phyloP scores from a whole-genome alignment of 2,113 vertebrate species.

The Monarcha castaneiventris region DNA sequence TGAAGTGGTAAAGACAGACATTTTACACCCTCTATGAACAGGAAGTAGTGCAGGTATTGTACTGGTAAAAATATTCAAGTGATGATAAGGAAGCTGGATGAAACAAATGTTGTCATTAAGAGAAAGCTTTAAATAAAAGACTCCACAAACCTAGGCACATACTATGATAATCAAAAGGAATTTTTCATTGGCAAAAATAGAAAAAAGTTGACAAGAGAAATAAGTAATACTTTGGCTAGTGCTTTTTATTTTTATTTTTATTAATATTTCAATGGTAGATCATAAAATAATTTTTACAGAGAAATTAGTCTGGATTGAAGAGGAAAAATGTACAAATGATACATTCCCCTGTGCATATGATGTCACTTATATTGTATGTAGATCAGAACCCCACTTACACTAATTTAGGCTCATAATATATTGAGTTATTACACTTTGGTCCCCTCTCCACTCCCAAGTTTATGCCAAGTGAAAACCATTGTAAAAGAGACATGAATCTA shows the following conservation, averaged over 20 bases:
- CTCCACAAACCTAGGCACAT: neutral
- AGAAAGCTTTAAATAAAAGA: neutral
- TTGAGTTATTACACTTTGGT: neutral
- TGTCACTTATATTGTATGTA: neutral
- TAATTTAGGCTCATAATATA: neutral
- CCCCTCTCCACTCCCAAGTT: neutral
- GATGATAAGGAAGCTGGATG: neutral
- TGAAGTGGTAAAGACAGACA: neutral
- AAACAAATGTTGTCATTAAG: neutral
- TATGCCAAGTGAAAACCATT: neutral
- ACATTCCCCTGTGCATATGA: neutral
- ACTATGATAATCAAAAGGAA: neutral
- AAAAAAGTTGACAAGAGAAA: neutral
- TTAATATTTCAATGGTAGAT: neutral
- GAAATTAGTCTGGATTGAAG: neutral
- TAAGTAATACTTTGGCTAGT: neutral
- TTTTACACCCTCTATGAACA: neutral
- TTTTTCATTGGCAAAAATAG: neutral
- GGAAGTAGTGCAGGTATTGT: neutral
- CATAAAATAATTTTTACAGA: neutral
- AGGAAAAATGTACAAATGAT: neutral
- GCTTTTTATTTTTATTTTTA: neutral
- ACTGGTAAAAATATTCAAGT: neutral
- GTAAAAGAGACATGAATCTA: neutral
- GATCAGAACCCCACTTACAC: neutral